A percentile compares a stretch with the other conserved stretches of the same genome.
phyloP scores from a whole-genome alignment of 1,140 invertebrate genomes.

The Leucophenga varia region DNA sequence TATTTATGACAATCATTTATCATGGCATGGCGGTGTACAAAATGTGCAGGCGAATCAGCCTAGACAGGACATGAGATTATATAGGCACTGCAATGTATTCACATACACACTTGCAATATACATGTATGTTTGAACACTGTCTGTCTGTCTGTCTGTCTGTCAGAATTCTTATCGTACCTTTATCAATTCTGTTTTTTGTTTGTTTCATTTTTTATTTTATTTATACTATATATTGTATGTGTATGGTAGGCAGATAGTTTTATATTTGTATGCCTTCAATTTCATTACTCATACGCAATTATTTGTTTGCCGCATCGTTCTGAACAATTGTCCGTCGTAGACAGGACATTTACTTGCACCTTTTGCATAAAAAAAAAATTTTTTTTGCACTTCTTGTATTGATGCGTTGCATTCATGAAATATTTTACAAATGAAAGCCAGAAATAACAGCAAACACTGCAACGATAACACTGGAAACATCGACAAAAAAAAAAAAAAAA shows the following conservation, averaged over 20 bases:
- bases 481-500: neutral
- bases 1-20: conserved; percentile 49
- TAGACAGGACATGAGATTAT: conserved; percentile 37
- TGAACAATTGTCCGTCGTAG: conserved; percentile 11
- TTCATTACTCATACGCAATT: conserved; percentile 28
- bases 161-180: neutral
- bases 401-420: neutral
- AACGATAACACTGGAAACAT: conserved; percentile 1
- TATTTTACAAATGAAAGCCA: conserved; percentile 11
- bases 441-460: no score
- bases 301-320: conserved; percentile 23
- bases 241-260: no score
- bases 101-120: conserved; percentile 17
- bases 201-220: no score
- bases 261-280: neutral
- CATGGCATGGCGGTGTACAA: conserved; percentile 17
- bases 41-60: conserved; percentile 12
- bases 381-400: conserved; percentile 1
- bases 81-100: conserved; percentile 13
- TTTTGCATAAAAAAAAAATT: conserved; percentile 38
- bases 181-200: no score
- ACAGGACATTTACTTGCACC: conserved; percentile 18
- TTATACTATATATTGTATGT: no score
- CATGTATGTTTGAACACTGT: neutral
- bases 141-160: conserved; percentile 1